Evolutionary conservation across 2,113 vertebrate genomes (phyloP).

Genomic region (Micromys minutus): DNA sequence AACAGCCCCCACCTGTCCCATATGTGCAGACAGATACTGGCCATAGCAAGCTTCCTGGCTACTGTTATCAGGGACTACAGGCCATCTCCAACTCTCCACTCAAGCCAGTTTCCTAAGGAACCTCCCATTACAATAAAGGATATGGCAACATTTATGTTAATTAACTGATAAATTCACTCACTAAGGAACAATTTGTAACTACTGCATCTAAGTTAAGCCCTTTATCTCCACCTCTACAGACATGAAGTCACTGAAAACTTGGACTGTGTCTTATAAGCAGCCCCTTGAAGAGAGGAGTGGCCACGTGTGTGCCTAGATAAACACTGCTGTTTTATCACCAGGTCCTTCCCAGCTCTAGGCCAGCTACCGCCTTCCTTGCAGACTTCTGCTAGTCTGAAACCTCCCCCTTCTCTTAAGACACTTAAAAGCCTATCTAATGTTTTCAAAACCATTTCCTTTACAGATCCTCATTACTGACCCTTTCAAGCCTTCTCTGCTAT

Average conservation of each 20-base stretch:
- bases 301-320: background rate
- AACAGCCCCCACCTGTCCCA: background rate
- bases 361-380: background rate
- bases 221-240: background rate
- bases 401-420: background rate
- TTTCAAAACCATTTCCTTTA: conserved; percentile 45
- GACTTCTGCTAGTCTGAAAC: background rate
- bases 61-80: background rate
- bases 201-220: background rate
- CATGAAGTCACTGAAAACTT: background rate
- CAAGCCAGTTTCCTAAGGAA: background rate
- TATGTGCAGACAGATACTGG: background rate
- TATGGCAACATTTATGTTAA: background rate
- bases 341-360: background rate
- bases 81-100: background rate
- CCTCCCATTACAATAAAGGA: conserved; percentile 22
- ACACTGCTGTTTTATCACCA: background rate
- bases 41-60: background rate
- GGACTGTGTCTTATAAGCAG: background rate
- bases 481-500: background rate
- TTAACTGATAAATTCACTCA: background rate
- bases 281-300: background rate
- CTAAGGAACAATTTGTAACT: background rate
- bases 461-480: conserved; percentile 11
- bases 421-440: background rate